Evolutionary conservation across 2,888 invertebrate species (phyloP), one percentile per base, ranked within the genome.

Genomic region (Xestia xanthographa): DNA sequence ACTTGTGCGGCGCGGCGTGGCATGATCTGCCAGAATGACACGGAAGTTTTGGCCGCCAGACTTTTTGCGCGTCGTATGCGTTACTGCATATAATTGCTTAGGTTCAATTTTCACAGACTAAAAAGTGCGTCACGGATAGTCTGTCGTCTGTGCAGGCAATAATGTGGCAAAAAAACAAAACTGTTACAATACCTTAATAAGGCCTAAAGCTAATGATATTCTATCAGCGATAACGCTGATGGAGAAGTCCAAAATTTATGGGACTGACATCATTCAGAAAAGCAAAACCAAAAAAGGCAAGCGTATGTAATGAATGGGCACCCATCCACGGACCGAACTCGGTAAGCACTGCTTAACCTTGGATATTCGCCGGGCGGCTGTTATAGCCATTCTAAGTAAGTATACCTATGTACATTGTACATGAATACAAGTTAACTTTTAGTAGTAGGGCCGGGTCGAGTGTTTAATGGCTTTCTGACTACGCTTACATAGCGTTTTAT

Each of bases 401-500:
- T 53, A 53, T n/a, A 53, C 20, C 48, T 14, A n/a, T 34, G 2
- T 14, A 20, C 34, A 34, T 34, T 34, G 67, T 77, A 38, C 20
- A 34, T 11, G 3, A 11, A n/a, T 34, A 69, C 22, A 45, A 48
- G 68, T 78, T 79, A 41, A n/a, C n/a, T 66, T 62, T 66, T n/a
- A 78, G 17, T 60, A 29, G 34, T 66, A 11, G 14, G 14, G 12
- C 29, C 29, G 22, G 67, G 66, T 75, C 60, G 66, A 58, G 71
- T 68, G 68, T 73, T 78, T 76, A 86, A 85, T 85, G 78, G 66
- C 0, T 58, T 68, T 66, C 71, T 82, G 63, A 77, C 65, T 75
- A 76, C 72, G 74, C 75, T 85, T 80, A 77, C 69, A 53, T 80
- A 62, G 72, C 77, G 34, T 73, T 86, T 76, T 80, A 45, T 60